These are phyloP conservation scores for Anticlea derivata DNA, from an alignment of 2,888 invertebrate genomes.

Conservation along the genomic window DNA sequence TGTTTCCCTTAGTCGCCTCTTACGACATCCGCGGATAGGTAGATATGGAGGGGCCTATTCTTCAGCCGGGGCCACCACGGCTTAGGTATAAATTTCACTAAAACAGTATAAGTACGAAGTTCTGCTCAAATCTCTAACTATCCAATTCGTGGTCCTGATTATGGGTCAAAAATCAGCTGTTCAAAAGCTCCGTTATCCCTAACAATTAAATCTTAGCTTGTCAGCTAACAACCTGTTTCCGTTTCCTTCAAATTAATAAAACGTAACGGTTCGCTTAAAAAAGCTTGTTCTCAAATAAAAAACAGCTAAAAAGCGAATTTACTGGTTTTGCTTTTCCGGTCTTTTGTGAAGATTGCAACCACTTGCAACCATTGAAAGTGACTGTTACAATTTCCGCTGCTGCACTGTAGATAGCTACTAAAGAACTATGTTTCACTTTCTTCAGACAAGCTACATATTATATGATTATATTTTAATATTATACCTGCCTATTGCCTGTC, in stretches of 20 bases:
- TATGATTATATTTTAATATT: too few species aligned
- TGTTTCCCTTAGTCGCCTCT: too few species aligned
- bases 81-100: too few species aligned
- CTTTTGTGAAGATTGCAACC: constrained; percentile 19
- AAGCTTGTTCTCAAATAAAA: constrained; percentile 4
- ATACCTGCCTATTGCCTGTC: too few species aligned
- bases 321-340: constrained; percentile 49
- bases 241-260: constrained; percentile 58
- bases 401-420: not conserved
- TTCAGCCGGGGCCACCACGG: too few species aligned
- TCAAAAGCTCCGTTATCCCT: constrained; percentile 37
- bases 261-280: constrained; percentile 46
- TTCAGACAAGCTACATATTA: too few species aligned
- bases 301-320: constrained; percentile 41
- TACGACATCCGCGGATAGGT: too few species aligned
- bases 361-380: constrained; percentile 20
- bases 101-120: too few species aligned
- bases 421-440: too few species aligned
- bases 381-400: constrained; percentile 4
- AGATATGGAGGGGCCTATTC: too few species aligned
- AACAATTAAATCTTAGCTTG: constrained; percentile 49
- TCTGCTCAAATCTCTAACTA: too few species aligned
- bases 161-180: not conserved
- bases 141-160: too few species aligned
- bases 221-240: constrained; percentile 54